Conservation (phyloP, 2,888 invertebrate genomes). For the Octonoba sinensis region DNA sequence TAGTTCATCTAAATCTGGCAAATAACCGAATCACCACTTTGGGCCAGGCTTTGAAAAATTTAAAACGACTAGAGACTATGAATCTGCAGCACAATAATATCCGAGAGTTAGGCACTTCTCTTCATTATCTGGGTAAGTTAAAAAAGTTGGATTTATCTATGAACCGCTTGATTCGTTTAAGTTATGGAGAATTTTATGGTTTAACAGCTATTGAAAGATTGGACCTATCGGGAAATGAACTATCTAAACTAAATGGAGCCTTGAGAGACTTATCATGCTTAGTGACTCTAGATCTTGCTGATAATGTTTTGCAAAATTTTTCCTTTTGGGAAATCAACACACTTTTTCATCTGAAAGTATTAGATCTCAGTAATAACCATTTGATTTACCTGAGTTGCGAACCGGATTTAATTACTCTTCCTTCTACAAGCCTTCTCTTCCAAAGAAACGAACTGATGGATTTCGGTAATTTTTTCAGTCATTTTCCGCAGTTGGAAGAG, state of each 20-base stretch:
- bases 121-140: slow-evolving; percentile 25
- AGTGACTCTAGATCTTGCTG: slow-evolving; percentile 32
- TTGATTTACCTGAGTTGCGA: slow-evolving; percentile 10
- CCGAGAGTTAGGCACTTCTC: slow-evolving; percentile 40
- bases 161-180: slow-evolving; percentile 30
- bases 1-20: slow-evolving; percentile 44
- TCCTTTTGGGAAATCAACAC: slow-evolving; percentile 35
- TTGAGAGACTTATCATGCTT: slow-evolving; percentile 20
- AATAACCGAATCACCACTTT: slow-evolving; percentile 28
- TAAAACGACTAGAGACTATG: slow-evolving; percentile 26
- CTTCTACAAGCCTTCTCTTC: slow-evolving; percentile 26
- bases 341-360: slow-evolving; percentile 25
- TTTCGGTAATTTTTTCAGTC: slow-evolving; percentile 31
- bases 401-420: not conserved
- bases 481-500: slow-evolving; percentile 31
- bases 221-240: slow-evolving; percentile 47
- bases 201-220: slow-evolving; percentile 30
- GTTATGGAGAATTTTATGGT: slow-evolving; percentile 21
- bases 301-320: slow-evolving; percentile 26
- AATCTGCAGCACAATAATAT: slow-evolving; percentile 47
- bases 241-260: slow-evolving; percentile 28
- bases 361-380: slow-evolving; percentile 45
- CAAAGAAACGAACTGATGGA: slow-evolving; percentile 27
- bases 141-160: slow-evolving; percentile 41
- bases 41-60: slow-evolving; percentile 33